These are phyloP conservation scores for Struthio camelus DNA, from an alignment of 2,113 vertebrate genomes.

Conservation along the genomic window DNA sequence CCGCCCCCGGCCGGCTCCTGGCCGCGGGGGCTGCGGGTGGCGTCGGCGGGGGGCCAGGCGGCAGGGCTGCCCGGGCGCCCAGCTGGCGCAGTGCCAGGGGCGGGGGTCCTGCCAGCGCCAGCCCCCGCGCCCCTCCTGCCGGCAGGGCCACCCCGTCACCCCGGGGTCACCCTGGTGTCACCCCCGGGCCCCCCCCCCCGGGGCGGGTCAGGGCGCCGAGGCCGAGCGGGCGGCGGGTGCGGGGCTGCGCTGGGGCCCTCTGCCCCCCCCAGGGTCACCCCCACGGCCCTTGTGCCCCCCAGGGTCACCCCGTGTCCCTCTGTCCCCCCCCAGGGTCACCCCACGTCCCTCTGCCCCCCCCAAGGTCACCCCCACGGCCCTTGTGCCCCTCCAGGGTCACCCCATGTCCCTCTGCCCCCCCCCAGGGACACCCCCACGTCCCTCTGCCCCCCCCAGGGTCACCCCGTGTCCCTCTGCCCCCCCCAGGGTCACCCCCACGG, in stretches of 20 bases:
- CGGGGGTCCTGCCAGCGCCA: background rate
- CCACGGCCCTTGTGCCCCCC: background rate
- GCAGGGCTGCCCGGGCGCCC: rapidly evolving
- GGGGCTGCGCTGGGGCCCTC: no score
- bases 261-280: background rate
- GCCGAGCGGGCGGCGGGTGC: rapidly evolving
- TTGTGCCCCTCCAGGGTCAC: no score
- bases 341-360: background rate
- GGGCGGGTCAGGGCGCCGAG: background rate
- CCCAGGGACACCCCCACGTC: background rate
- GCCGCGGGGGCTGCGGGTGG: background rate
- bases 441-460: no score
- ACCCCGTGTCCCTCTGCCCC: background rate
- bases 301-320: no score
- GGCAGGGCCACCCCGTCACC: background rate
- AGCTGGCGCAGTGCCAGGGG: background rate
- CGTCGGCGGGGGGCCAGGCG: background rate
- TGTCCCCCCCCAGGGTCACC: background rate
- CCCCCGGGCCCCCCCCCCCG: background rate
- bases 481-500: background rate
- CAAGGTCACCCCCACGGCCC: background rate
- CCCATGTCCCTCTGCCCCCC: background rate
- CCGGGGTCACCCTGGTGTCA: no score
- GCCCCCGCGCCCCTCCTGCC: background rate
- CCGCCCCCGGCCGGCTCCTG: background rate